Conservation (phyloP, 2,888 invertebrate genomes). For the Drosophila meridiana region DNA sequence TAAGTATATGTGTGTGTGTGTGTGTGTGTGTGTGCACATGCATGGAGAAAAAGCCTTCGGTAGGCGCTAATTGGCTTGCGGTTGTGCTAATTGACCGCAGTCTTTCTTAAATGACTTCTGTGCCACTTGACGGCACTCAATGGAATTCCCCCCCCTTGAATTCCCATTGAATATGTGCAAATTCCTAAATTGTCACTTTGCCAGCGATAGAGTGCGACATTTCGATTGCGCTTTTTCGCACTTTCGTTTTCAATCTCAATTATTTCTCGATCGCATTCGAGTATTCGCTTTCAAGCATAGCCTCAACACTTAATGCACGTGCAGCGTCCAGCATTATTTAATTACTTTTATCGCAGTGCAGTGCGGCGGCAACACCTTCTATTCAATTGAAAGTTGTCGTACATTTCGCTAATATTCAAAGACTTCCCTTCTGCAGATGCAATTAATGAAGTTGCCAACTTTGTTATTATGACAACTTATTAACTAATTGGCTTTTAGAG, state of each 20-base stretch:
- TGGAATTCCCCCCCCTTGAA: not conserved
- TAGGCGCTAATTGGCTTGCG: constrained; percentile 3
- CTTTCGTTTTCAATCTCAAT: not conserved
- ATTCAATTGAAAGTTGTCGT: constrained; percentile 9
- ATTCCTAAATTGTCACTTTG: not conserved
- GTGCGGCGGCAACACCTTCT: constrained; percentile 8
- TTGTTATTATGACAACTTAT: constrained; percentile 27
- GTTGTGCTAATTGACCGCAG: constrained; percentile 5
- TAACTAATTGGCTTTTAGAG: constrained; percentile 23
- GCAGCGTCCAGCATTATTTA: not conserved
- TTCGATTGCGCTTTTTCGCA: not conserved
- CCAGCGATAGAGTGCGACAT: not conserved
- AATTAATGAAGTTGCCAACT: constrained; percentile 22
- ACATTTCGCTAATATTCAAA: constrained; percentile 3
- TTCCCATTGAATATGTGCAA: not conserved
- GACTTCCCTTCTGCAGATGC: not conserved
- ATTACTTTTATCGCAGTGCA: constrained; percentile 3
- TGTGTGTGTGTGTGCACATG: not conserved
- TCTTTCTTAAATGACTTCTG: constrained; percentile 1
- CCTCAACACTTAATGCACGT: not conserved
- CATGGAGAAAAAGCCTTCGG: constrained; percentile 1
- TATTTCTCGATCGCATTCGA: not conserved
- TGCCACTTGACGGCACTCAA: constrained; percentile 1
- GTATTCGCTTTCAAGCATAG: not conserved
- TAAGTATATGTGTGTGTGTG: not conserved